Base-by-base conservation (phyloP, 2,888 invertebrate species). In the Trimorus sp. region DNA sequence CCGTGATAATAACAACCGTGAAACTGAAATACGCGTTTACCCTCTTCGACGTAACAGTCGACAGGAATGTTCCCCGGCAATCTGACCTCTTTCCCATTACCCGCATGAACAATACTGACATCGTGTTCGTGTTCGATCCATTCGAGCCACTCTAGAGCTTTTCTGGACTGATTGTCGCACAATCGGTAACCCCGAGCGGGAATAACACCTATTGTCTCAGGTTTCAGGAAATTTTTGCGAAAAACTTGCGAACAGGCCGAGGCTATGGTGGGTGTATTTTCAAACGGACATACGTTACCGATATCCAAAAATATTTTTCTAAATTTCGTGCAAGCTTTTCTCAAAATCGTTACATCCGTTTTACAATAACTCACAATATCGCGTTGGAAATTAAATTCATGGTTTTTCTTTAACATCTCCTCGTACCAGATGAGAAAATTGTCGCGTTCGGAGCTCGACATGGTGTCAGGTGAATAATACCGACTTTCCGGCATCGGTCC, bases 191-290 rank as follows among this genome's bases (percentile, higher is more conserved):
- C 88, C 0, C 56, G 53, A 5, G 56, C 65, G 0, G 87, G 89
- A 12, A 89, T 84, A 3, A 89, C 77, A 14, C 84, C 88, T 14
- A 89, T 88, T 0, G 85, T 85, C 6, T 88, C 60, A 6, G 79
- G 45, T 80, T 87, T 79, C 9, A 88, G 62, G 79, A 86, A 88
- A 26, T 88, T 87, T 45, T 84, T 82, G 6, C 71, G 26, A 42
- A 56, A 78, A 2, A 82, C n/a, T 1, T 7, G 15, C 8, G 38
- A 88, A 63, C 88, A 89, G 5, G 87, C 86, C 9, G 81, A 74
- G 8, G 85, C 84, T 9, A 86, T 84, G 0, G 85, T 87, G 1
- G 81, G 69, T 4, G 79, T 54, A 9, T 81, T 74, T 5, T 65
- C 45, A 56, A 86, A 86, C 0, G 86, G 86, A 42, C 83, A 84